Evolutionary conservation across 2,888 invertebrate species (phyloP).

Genomic region (Acanthosepion esculentum): DNA sequence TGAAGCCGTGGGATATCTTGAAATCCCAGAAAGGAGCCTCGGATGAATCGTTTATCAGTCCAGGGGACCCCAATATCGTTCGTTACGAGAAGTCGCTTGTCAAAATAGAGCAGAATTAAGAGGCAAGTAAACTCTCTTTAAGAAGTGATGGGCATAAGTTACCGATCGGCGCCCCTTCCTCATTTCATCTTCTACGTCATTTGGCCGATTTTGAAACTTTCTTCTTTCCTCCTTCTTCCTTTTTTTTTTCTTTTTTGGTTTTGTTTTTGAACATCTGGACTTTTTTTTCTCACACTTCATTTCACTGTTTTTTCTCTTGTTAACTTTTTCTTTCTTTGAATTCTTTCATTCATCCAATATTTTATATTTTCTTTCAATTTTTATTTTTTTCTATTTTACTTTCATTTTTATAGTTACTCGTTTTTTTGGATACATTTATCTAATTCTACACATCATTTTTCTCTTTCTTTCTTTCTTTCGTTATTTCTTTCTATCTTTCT

Average conservation of each 20-base stretch:
- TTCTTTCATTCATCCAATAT: neutral
- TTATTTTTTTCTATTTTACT: neutral
- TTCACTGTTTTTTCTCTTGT: neutral
- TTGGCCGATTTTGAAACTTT: neutral
- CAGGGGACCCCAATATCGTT: neutral
- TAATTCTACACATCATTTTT: neutral
- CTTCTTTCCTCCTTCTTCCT: neutral
- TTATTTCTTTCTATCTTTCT: neutral
- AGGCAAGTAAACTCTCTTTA: conserved; percentile 33
- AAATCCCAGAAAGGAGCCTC: neutral
- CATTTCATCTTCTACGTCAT: neutral
- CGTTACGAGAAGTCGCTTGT: neutral
- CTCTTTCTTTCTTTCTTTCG: neutral
- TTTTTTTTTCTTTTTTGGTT: no score
- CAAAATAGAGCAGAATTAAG: conserved; percentile 33
- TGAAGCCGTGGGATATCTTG: conserved; percentile 8
- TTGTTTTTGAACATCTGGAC: no score
- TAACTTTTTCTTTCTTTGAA: neutral
- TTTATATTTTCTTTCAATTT: neutral
- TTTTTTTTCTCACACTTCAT: neutral
- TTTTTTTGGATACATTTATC: no score
- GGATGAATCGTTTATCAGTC: conserved; percentile 12
- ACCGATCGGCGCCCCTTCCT: neutral
- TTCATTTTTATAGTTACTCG: no score
- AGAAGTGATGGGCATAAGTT: neutral